These are phyloP conservation scores for Sarcoramphus papa DNA, from an alignment of 2,797 vertebrate species.

Conservation along the genomic window DNA sequence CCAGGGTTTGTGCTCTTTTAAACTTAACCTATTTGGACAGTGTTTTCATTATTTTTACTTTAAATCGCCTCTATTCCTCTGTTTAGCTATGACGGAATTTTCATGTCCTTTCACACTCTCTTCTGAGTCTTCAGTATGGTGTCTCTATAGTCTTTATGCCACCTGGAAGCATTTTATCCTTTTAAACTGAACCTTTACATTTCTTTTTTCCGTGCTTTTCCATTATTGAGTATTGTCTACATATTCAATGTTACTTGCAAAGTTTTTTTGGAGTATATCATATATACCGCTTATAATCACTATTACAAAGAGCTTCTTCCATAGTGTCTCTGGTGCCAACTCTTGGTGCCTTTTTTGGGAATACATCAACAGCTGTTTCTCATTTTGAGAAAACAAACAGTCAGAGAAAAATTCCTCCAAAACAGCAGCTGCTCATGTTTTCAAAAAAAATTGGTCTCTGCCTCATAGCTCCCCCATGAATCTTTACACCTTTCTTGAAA, in stretches of 20 bases:
- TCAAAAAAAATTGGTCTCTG: background rate
- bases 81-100: background rate
- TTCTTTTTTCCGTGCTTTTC: background rate
- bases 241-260: background rate
- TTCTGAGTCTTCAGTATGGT: background rate
- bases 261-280: fast-evolving
- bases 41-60: background rate
- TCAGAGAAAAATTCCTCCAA: background rate
- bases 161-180: background rate
- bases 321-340: background rate
- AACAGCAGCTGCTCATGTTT: background rate
- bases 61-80: background rate
- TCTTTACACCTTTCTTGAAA: background rate
- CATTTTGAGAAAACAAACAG: background rate
- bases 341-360: background rate
- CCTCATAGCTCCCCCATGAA: background rate
- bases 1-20: background rate
- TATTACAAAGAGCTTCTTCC: background rate
- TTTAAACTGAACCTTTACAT: background rate
- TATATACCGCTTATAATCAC: background rate
- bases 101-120: background rate
- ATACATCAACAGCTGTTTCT: background rate
- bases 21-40: background rate
- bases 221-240: background rate
- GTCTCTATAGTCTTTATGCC: background rate